These are phyloP conservation scores for Stomatorhinus walkeri DNA, from an alignment of 2,797 vertebrate genomes.

Conservation along the genomic window DNA sequence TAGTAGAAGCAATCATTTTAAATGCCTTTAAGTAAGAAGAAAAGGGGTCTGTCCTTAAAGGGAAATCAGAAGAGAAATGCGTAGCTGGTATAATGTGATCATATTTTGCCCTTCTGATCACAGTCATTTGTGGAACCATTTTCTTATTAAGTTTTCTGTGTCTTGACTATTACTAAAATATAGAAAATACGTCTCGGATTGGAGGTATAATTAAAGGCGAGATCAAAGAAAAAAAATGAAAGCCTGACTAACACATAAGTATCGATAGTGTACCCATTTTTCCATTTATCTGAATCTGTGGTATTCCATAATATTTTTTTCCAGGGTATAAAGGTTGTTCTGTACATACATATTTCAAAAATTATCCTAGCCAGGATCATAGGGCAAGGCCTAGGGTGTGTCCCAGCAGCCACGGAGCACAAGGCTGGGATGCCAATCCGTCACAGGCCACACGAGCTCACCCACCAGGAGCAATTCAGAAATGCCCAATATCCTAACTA, in stretches of 20 bases:
- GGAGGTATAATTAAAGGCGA: background rate
- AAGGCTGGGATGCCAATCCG: background rate
- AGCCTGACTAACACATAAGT: background rate
- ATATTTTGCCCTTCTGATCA: background rate
- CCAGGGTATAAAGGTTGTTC: background rate
- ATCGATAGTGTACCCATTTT: background rate
- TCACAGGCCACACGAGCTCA: background rate
- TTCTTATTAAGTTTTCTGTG: background rate
- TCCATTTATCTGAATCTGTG: background rate
- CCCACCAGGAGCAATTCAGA: background rate
- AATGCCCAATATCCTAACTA: background rate
- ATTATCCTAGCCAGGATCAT: background rate
- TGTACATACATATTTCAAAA: background rate
- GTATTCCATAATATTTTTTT: background rate
- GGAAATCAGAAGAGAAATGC: background rate
- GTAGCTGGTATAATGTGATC: background rate
- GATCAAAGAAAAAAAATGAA: background rate
- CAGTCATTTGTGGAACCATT: background rate
- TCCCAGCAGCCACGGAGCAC: background rate
- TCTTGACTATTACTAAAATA: background rate
- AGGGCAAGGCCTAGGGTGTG: background rate
- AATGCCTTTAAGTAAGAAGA: conserved; percentile 9
- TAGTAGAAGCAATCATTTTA: conserved; percentile 4
- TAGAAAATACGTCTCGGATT: background rate
- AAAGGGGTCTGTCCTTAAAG: background rate